Percentiles rank a stretch among this genome's conserved stretches.
Conservation (phyloP, 2,797 vertebrate genomes). For the Sebastes reedi region DNA sequence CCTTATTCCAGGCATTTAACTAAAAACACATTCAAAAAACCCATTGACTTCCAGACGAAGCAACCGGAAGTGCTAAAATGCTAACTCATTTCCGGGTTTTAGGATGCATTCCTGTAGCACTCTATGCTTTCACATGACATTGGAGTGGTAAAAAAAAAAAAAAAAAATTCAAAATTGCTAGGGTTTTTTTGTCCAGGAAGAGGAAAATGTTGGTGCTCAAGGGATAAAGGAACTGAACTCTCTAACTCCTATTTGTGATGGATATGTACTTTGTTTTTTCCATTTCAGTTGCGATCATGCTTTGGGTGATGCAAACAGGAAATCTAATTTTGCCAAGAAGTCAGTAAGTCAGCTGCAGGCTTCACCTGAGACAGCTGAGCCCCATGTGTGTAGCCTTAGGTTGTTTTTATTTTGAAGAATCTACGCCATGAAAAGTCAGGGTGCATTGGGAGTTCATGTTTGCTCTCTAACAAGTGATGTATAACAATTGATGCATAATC, state of each 20-base stretch:
- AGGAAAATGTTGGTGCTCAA: not conserved
- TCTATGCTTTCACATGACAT: not conserved
- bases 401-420: constrained; percentile 10
- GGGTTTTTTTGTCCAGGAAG: not conserved
- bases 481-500: not conserved
- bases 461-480: not conserved
- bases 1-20: not conserved
- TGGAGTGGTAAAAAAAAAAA: not conserved
- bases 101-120: not conserved
- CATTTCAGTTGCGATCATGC: not conserved
- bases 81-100: not conserved
- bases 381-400: constrained; percentile 8
- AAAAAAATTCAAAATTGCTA: not conserved
- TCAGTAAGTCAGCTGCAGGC: constrained; percentile 1
- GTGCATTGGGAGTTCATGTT: not conserved
- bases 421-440: not conserved
- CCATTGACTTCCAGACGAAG: not conserved
- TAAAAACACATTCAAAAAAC: not conserved
- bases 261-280: not conserved
- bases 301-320: constrained; percentile 11
- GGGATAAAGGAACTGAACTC: not conserved
- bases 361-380: constrained; percentile 20
- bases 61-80: not conserved
- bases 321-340: constrained; percentile 6
- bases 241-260: not conserved